These are phyloP conservation scores for Triplophysa siluroides DNA, from an alignment of 2,113 vertebrate genomes.

Conservation along the genomic window DNA sequence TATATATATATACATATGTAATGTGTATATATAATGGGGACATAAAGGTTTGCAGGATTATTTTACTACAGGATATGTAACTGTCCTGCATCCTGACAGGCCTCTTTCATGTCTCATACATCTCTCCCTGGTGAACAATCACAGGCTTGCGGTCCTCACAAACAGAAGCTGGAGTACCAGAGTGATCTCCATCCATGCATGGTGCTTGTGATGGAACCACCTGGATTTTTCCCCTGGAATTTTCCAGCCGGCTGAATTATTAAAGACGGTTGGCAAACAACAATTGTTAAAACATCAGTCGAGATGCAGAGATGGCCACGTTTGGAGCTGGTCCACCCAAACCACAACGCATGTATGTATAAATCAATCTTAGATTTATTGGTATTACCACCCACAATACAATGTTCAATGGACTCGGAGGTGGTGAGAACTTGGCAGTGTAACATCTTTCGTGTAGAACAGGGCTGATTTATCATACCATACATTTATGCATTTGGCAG, in stretches of 20 bases:
- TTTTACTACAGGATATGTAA: no score
- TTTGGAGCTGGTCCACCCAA: no score
- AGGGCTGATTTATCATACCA: not conserved
- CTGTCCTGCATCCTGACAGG: not conserved
- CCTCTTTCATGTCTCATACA: not conserved
- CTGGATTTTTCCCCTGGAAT: not conserved
- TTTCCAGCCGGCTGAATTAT: not conserved
- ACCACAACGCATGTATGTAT: not conserved
- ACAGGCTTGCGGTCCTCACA: not conserved
- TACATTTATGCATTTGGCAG: no score
- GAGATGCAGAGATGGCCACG: not conserved
- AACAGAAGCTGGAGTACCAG: not conserved
- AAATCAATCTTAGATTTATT: not conserved
- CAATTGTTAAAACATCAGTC: not conserved
- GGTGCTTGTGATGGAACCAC: constrained; percentile 10
- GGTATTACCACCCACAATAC: not conserved
- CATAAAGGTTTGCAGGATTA: no score
- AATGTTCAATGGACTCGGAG: not conserved
- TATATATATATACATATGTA: no score
- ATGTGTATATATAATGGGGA: no score
- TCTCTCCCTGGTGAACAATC: not conserved
- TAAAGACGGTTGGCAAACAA: not conserved
- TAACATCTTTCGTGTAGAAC: not conserved
- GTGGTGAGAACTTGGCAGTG: not conserved
- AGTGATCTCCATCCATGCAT: not conserved